Base-by-base conservation (phyloP, 2,113 vertebrate genomes). In the Syrrhaptes paradoxus region DNA sequence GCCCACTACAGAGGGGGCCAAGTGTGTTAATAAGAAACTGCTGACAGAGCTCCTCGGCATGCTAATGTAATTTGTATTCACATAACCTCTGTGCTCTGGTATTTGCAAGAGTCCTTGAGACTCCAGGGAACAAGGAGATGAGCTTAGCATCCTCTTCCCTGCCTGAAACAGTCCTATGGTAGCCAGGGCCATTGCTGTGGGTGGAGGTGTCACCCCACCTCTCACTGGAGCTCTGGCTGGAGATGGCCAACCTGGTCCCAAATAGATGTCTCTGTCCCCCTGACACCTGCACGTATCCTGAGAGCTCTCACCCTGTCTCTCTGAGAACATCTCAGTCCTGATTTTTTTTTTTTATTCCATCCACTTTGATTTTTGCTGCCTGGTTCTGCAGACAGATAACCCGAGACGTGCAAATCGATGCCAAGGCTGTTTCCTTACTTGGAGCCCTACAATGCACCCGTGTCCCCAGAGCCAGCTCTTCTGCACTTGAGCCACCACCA, bases 101-200 rank as follows among this genome's bases (percentile, higher is more conserved):
- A 80, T 96, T 94, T 96, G 63, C 90, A 90, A 94, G 73, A 95
- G 92, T 96, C 96, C 95, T 96, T 96, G 92, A 96, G 94, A 95
- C 91, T 94, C 90, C 92, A 95, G 90, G 88, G 73, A 96, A 38
- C 54, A 66, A 81, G 88, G 61, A 89, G 88, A 92, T 92, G 85
- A 95, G 88, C 41, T 75, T 54, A 85, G 90, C 79, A 81, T 77
- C 91, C 75, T 94, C 78, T 48, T 90, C 70, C 57, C 86, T 1
- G 38, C 73, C 73, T 89, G 76, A 54, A 74, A 52, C 32, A 74
- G 28, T 34, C 80, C 61, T 46, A 57, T 18, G 49, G 43, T 49
- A 83, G 57, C 38, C 31, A 29, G 29, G 80, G 62, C 61, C 36
- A 1, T 68, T 86, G 36, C 68, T 80, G 55, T 43, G 22, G 65